These are phyloP conservation scores for Bombyx huttoni DNA, from an alignment of 2,888 invertebrate genomes.

Conservation along the genomic window DNA sequence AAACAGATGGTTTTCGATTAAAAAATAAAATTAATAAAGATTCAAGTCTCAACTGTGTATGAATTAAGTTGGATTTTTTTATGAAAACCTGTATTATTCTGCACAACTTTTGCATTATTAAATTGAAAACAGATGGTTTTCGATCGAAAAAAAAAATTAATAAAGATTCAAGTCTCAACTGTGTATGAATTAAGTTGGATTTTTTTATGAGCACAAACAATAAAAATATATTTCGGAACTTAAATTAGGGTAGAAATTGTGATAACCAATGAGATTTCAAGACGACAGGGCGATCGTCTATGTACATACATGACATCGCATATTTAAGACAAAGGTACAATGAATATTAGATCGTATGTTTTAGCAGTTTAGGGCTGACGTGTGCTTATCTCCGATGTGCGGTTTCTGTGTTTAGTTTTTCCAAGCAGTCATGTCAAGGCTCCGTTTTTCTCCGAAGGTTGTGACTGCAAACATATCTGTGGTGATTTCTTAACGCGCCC, in stretches of 20 bases:
- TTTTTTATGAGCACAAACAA: conserved; percentile 54
- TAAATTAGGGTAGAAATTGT: conserved; percentile 65
- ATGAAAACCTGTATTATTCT: conserved; percentile 7
- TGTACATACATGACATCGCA: conserved; percentile 40
- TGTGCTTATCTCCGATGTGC: conserved; percentile 48
- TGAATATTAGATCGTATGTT: conserved; percentile 48
- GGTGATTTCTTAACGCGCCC: conserved; percentile 11
- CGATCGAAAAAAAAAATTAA: no score
- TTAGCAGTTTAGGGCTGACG: conserved; percentile 41
- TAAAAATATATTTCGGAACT: conserved; percentile 60
- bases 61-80: conserved; percentile 19
- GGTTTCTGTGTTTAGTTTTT: conserved; percentile 25
- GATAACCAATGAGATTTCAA: conserved; percentile 69
- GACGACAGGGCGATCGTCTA: conserved; percentile 33
- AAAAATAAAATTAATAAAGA: no score
- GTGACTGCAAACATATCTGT: conserved; percentile 68
- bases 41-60: no score
- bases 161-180: no score
- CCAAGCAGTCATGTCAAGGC: conserved; percentile 36
- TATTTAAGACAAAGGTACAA: conserved; percentile 61
- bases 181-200: conserved; percentile 14
- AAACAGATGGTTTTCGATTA: no score
- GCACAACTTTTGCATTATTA: no score
- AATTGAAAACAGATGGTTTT: no score
- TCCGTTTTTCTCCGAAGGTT: conserved; percentile 47